phyloP scores from a whole-genome alignment of 2,797 vertebrate genomes.

The Halcyon smyrnensis region DNA sequence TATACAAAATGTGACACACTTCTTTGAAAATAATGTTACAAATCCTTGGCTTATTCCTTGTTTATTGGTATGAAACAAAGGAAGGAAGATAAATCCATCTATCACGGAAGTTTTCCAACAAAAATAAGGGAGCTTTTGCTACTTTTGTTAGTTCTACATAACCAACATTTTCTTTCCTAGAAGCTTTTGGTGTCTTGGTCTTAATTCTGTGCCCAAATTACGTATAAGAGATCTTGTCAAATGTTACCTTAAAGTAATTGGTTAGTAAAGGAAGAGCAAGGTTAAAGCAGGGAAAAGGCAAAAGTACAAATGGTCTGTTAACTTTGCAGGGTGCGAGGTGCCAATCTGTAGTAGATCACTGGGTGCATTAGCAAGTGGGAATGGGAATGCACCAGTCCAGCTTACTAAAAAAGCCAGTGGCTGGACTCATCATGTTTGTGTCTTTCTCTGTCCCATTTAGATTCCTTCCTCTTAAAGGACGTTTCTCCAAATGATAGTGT shows the following conservation, averaged over 20 bases:
- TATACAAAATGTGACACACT: not conserved
- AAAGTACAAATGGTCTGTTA: not conserved
- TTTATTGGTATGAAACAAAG: not conserved
- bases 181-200: not conserved
- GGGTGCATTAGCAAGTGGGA: not conserved
- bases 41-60: not conserved
- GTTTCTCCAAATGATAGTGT: slow-evolving; percentile 50
- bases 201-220: not conserved
- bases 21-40: not conserved
- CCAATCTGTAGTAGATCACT: not conserved
- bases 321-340: not conserved
- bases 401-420: not conserved
- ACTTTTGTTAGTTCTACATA: not conserved
- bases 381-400: not conserved
- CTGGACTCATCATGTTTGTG: not conserved
- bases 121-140: not conserved
- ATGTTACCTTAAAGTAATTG: not conserved
- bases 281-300: not conserved
- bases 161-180: not conserved
- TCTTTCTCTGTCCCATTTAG: not conserved
- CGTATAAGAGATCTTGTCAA: not conserved
- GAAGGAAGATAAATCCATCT: not conserved
- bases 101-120: not conserved
- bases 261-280: not conserved
- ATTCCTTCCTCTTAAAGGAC: slow-evolving; percentile 59